A percentile compares a stretch with the other conserved stretches of the same genome.
Conservation (phyloP, 2,888 invertebrate species). For the Elysia crispata region DNA sequence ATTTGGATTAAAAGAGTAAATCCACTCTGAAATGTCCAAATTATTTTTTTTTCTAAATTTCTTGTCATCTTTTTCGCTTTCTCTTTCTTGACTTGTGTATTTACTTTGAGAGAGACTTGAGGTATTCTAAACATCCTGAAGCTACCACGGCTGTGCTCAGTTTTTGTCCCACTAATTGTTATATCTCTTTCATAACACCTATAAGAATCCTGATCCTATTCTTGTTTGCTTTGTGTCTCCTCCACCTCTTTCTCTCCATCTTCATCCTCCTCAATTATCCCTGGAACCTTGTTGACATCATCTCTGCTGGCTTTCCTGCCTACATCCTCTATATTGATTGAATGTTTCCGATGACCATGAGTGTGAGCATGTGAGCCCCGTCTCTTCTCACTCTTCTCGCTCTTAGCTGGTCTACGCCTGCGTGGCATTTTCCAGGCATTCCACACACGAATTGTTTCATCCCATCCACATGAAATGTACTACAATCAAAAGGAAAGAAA, state of each 20-base stretch:
- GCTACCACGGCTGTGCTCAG: no score
- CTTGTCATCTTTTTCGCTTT: neutral
- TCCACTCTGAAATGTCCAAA: no score
- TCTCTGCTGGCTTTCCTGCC: neutral
- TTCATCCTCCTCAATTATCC: conserved; percentile 14
- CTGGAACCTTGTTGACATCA: conserved; percentile 2
- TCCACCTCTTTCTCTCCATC: conserved; percentile 5
- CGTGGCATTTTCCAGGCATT: conserved; percentile 74
- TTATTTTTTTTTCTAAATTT: no score
- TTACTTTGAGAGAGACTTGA: no score
- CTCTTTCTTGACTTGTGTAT: no score
- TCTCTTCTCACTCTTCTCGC: neutral
- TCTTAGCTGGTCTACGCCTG: conserved; percentile 33
- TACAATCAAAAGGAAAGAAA: conserved; percentile 52
- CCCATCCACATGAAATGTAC: conserved; percentile 77
- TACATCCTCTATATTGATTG: neutral
- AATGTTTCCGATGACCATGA: conserved; percentile 15
- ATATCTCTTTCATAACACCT: neutral
- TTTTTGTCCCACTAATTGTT: no score
- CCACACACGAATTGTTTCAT: conserved; percentile 76
- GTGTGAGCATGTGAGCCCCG: conserved; percentile 30
- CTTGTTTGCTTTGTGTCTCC: no score
- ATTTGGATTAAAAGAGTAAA: no score
- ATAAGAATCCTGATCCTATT: neutral
- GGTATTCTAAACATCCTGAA: no score